Conservation (phyloP, 2,113 vertebrate species). For the Peromyscus leucopus region DNA sequence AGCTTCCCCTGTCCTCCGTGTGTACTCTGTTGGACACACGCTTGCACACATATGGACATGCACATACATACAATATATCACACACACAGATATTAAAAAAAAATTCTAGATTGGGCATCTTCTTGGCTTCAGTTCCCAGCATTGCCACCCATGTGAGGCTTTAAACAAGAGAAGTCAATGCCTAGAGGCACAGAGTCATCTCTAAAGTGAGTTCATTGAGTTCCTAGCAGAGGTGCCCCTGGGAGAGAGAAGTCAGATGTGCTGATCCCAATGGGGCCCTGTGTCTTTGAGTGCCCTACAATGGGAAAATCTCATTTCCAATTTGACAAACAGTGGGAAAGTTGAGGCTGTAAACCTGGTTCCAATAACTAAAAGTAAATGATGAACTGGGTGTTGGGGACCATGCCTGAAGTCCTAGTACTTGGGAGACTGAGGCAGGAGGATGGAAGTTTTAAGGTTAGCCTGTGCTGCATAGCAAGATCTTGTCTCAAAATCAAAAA, state of each 20-base stretch:
- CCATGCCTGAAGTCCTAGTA: not conserved
- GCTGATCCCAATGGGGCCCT: not conserved
- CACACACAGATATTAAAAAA: not conserved
- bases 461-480: too few species aligned
- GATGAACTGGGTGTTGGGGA: not conserved
- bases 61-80: not conserved
- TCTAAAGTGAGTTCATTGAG: not conserved
- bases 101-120: not conserved
- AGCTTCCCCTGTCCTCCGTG: not conserved
- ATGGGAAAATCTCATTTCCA: not conserved
- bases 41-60: not conserved
- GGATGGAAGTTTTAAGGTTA: not conserved
- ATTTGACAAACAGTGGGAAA: not conserved
- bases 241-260: not conserved
- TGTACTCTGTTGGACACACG: not conserved
- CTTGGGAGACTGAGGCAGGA: not conserved
- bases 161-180: not conserved
- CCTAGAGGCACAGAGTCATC: not conserved
- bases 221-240: not conserved
- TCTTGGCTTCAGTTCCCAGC: conserved; percentile 13
- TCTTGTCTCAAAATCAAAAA: not conserved
- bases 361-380: not conserved
- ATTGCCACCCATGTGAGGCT: not conserved
- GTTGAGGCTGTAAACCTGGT: not conserved
- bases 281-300: not conserved